Evolutionary conservation across 2,888 invertebrate species (phyloP), one percentile per base, ranked within the genome.

Genomic region (Sminthurinus aureus): DNA sequence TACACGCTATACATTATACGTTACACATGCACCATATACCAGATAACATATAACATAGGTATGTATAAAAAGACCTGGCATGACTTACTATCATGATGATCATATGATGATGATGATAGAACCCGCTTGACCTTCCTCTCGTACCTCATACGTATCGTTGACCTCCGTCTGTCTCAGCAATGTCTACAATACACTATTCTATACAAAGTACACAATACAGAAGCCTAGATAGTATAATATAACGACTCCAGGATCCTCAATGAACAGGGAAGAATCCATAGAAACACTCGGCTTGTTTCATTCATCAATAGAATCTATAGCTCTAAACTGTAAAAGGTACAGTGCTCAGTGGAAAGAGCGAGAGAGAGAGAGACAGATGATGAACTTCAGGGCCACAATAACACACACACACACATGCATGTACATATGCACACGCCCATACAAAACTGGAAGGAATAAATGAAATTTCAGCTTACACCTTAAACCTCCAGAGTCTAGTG

Each of bases 351-450:
- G 58, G 13, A 6, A 12, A n/a, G 50, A 0, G 50, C 50, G 0
- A 50, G 0, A 26, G 18, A 51, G 15, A 18, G 9, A 77, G 20
- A 77, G 50, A 58, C 52, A 22, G 58, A 77, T 22, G 77, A 77
- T 77, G 77, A 52, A 77, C 58, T 58, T 77, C 50, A 52, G 52
- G 50, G 77, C n/a, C 51, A 64, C 38, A 38, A 38, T 38, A 38
- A 38, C 38, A 4, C 6, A 38, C 38, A 38, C 38, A 38, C 3
- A 38, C 6, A 38, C 6, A 6, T 38, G 38, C 6, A 1, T 38
- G 6, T 38, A 38, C 38, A 38, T 38, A 38, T 38, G 38, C 1
- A 38, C 6, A 38, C 38, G 38, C 38, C 38, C 38, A 38, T 38
- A 38, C 38, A 38, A 38, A 38, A 6, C 38, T 38, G 3, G 6